Base-by-base conservation (phyloP, 1,140 invertebrate genomes). In the Brachionus koreanus region DNA sequence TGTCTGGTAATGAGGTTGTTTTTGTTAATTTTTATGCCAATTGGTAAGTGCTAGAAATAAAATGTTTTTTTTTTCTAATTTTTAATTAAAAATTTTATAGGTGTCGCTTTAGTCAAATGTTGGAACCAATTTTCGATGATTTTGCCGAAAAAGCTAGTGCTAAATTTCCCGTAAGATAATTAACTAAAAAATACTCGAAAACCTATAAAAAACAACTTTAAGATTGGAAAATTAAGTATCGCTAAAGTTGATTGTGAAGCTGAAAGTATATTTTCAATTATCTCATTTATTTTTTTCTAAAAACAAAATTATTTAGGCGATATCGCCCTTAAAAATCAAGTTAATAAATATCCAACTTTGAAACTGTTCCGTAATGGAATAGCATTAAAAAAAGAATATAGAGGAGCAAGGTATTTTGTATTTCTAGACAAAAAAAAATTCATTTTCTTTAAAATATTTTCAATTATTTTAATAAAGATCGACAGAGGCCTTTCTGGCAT, bases 341-440 rank as follows among this genome's bases (percentile, higher is more conserved):
- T 82, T 23, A 82, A 75, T 42, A 99, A 99, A 90, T 99, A 99
- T 90, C 98, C 98, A 25, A 99, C 98, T 13, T 88, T 99, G 42
- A 99, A 99, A 90, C 88, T 99, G 19, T 94, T 98, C 85, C 91
- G 94, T 37, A 97, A 97, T 92, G 97, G 97, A 0, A 92, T 96
- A 85, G 91, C 94, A 7, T 91, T 93, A 0, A 99, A 99, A 88
- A 92, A 93, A 85, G 98, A 99, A 89, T 99, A 98, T 85, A 91
- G 97, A 86, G 96, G 91, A 57, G 92, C 87, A 65, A 86, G 88
- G 75, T 67, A 19, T 13, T 9, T 65, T 37, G 4, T 16, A n/a
- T 23, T 16, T 5, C 10, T 61, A 10, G 10, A 23, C 67, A 39
- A 16, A 1, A 49, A 46, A 29, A 35, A 25, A 13, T 29, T 25